Evolutionary conservation across 2,797 vertebrate species (phyloP).

Genomic region (Periparus ater): DNA sequence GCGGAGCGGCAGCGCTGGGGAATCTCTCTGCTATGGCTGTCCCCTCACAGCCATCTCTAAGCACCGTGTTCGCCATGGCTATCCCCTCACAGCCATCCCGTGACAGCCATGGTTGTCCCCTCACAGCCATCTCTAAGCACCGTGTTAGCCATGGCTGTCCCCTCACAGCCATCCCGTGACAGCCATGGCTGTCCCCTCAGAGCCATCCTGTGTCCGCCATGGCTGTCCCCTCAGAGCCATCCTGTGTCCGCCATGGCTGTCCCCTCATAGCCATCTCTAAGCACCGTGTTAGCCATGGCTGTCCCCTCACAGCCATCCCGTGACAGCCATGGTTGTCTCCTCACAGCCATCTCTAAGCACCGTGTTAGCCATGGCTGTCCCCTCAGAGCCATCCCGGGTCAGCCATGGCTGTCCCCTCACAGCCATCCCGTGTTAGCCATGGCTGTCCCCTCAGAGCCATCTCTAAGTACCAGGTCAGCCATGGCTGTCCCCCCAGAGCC

Average conservation of each 20-base stretch:
- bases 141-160: no score
- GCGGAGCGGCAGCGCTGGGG: fast-evolving
- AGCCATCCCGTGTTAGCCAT: background rate
- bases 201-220: background rate
- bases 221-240: background rate
- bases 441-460: no score
- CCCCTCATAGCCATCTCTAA: background rate
- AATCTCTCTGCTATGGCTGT: fast-evolving
- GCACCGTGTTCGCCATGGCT: no score
- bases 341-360: background rate
- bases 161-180: no score
- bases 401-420: background rate
- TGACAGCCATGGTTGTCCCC: background rate
- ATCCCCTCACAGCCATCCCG: no score
- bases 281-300: background rate
- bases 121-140: no score
- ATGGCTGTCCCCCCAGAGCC: no score
- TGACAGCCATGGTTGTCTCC: background rate
- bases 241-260: background rate
- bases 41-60: no score
- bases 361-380: background rate
- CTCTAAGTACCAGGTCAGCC: no score
- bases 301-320: background rate
- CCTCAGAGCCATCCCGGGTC: background rate
- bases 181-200: background rate